These are phyloP conservation scores for Dasyprocta punctata DNA, from an alignment of 2,113 vertebrate species.

Conservation along the genomic window DNA sequence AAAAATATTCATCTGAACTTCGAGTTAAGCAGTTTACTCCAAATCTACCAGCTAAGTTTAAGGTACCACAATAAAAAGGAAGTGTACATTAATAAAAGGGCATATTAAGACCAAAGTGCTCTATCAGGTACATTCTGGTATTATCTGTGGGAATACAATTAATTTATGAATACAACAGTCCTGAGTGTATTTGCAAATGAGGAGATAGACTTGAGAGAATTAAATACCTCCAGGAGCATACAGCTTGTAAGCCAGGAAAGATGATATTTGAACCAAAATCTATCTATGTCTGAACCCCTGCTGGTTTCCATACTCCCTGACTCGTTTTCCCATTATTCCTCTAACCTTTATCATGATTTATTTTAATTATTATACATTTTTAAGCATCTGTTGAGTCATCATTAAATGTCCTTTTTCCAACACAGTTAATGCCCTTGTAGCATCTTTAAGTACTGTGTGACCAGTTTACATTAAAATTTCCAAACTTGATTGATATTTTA, in stretches of 20 bases:
- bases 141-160: background rate
- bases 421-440: background rate
- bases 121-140: background rate
- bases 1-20: constrained; percentile 1
- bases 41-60: constrained; percentile 1
- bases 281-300: background rate
- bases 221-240: background rate
- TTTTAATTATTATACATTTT: background rate
- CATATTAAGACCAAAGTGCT: background rate
- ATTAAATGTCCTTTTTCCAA: background rate
- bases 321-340: background rate
- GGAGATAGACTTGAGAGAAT: background rate
- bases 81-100: background rate
- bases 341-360: background rate
- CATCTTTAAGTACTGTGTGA: background rate
- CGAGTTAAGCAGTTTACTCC: background rate
- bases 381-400: constrained; percentile 11
- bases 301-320: background rate
- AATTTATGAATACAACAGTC: background rate
- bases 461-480: constrained; percentile 1
- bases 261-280: background rate
- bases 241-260: background rate
- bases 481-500: constrained; percentile 29
- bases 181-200: constrained; percentile 9
- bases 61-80: background rate